Base-by-base conservation (phyloP, 2,888 invertebrate genomes). In the Drosophila birchii region DNA sequence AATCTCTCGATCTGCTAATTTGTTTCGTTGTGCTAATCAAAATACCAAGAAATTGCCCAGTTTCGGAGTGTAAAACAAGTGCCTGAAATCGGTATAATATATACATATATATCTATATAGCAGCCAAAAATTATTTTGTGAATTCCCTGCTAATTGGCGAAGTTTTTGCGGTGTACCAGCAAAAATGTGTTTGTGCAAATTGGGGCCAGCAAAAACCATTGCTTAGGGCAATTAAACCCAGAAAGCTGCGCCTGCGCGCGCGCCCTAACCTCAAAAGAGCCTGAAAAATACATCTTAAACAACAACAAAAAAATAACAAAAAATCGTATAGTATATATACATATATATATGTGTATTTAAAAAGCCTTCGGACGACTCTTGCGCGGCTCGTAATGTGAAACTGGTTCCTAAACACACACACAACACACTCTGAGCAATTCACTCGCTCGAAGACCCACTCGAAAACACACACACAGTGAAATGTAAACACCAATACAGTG, bases 131-230 rank as follows among this genome's bases (percentile, higher is more conserved):
- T 77, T 78, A 44, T 82, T 81, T 82, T 81, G 78, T 80, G 80
- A 83, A 56, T 79, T 72, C 70, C 67, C 75, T 84, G 85, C 86
- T 83, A 85, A 86, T 86, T 88, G 86, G 81, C 61, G 41, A 23
- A 53, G 34, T 20, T 53, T 53, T 53, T 53, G 55, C 53, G 36
- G 53, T 56, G 47, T 34, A n/a, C 44, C 56, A 68, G 82, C 82
- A 41, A 43, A 43, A 79, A 47, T 68, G 81, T 77, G 83, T 76
- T 63, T 80, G 79, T 84, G 81, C 73, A 61, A 76, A 56, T 45
- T 45, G 59, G 73, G 45, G 56, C 47, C 45, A 63, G 41, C 62
- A 53, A 39, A 49, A 55, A 49, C 58, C 70, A 54, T 55, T 57
- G 70, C 75, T 57, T 53, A 29, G 66, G 55, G 69, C 66, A 68